Evolutionary conservation across 2,888 invertebrate genomes (phyloP), one percentile per base, ranked within the genome.

Genomic region (Chymomyza caudatula): DNA sequence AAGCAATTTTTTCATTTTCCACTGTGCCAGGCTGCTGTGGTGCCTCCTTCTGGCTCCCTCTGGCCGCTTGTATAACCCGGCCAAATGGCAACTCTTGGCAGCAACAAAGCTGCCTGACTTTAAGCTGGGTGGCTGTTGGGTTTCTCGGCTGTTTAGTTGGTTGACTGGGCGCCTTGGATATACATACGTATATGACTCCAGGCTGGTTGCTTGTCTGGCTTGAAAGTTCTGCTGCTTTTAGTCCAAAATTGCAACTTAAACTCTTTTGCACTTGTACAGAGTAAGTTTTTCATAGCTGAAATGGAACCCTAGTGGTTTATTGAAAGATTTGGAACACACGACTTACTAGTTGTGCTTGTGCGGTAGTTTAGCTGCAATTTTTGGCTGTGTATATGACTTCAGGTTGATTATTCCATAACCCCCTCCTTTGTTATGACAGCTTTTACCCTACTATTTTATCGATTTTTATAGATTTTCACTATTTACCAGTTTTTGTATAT

Each of bases 1-100:
- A 4, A 25, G 66, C 63, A 64, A 61, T 63, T 51, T 23, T 59
- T 37, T 37, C 29, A 37, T 37, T 37, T 37, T 37, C 29, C 29
- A 37, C n/a, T n/a, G 4, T 37, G 8, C 29, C 29, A 11, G 29
- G 29, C 8, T 11, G 11, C 11, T 11, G 11, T 37, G 29, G 8
- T 1, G 1, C 25, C 5, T 5, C 25, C 25, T 25, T 5, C 25
- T 25, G 6, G 25, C 6, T 25, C 5, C 25, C 25, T 25, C n/a
- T n/a, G n/a, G n/a, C n/a, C n/a, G 25, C 25, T 11, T 37, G 29
- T 37, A 37, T 37, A 37, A 37, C 11, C 29, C 29, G 11, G 2
- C 29, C 8, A 37, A 37, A 37, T 37, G 29, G 29, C 29, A 37
- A 37, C 11, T 37, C 29, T 11, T 37, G 8, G 11, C 11, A 11